phyloP scores from a whole-genome alignment of 2,888 invertebrate genomes.

The Machimus rusticus region DNA sequence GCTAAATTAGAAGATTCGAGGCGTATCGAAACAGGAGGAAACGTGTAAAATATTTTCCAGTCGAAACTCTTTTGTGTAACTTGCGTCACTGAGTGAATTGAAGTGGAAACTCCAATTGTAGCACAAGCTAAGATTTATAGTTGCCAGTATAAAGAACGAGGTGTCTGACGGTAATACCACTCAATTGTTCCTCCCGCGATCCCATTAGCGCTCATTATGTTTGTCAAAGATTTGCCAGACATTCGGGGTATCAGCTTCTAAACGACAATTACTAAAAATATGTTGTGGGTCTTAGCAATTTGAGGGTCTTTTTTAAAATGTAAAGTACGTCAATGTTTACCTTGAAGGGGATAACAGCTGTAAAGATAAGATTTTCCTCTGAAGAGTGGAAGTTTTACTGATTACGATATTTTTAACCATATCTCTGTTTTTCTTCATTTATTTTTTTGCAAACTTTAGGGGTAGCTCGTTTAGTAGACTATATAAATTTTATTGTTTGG shows the following conservation, averaged over 20 bases:
- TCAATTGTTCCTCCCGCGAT: not conserved
- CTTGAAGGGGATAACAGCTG: not conserved
- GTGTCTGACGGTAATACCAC: not conserved
- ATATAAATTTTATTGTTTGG: not conserved
- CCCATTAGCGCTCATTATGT: not conserved
- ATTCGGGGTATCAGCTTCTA: not conserved
- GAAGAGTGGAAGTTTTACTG: not conserved
- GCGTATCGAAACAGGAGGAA: not conserved
- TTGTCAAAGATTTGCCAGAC: not conserved
- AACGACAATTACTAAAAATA: not conserved
- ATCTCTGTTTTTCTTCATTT: not conserved
- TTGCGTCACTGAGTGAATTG: not conserved
- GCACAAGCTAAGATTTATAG: not conserved
- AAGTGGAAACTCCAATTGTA: not conserved
- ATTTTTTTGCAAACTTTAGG: not conserved
- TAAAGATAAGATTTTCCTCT: not conserved
- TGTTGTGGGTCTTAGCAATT: not conserved
- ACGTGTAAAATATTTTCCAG: not conserved
- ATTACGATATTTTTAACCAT: not conserved
- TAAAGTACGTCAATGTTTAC: not conserved
- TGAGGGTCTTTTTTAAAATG: not conserved
- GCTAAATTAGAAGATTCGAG: not conserved
- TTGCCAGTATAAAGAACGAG: not conserved
- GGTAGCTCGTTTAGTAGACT: not conserved
- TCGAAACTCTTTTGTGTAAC: not conserved